Evolutionary conservation across 2,113 vertebrate genomes (phyloP).

Genomic region (Clinocottus analis): DNA sequence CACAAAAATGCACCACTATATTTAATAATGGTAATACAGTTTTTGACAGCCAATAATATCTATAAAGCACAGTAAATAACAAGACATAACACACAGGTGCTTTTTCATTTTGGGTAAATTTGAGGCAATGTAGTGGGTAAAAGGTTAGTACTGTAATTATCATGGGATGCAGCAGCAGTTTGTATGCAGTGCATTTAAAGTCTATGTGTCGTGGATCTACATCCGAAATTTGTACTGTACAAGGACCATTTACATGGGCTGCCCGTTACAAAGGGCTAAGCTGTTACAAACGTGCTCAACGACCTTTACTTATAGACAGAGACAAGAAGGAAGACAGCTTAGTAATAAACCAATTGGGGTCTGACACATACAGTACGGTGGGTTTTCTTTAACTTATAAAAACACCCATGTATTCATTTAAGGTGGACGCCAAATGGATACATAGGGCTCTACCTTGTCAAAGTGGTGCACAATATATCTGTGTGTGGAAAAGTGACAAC

Average conservation of each 20-base stretch:
- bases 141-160: conserved; percentile 70
- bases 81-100: conserved; percentile 66
- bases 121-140: conserved; percentile 70
- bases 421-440: conserved; percentile 72
- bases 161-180: conserved; percentile 72
- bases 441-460: conserved; percentile 68
- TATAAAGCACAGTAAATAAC: conserved; percentile 72
- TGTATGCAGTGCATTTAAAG: conserved; percentile 50
- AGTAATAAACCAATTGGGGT: conserved; percentile 62
- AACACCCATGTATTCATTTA: conserved; percentile 76
- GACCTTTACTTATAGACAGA: conserved; percentile 75
- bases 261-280: conserved; percentile 80
- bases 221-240: conserved; percentile 64
- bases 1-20: conserved; percentile 69
- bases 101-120: conserved; percentile 69
- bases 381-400: conserved; percentile 30
- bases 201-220: conserved; percentile 59
- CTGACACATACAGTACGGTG: conserved; percentile 73
- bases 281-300: conserved; percentile 69
- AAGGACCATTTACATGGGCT: conserved; percentile 87
- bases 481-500: conserved; percentile 61
- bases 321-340: conserved; percentile 73
- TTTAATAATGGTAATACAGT: conserved; percentile 16
- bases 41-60: conserved; percentile 65
- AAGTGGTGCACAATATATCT: conserved; percentile 69